Evolutionary conservation across 2,113 vertebrate species (phyloP).

Genomic region (Aptenodytes patagonicus): DNA sequence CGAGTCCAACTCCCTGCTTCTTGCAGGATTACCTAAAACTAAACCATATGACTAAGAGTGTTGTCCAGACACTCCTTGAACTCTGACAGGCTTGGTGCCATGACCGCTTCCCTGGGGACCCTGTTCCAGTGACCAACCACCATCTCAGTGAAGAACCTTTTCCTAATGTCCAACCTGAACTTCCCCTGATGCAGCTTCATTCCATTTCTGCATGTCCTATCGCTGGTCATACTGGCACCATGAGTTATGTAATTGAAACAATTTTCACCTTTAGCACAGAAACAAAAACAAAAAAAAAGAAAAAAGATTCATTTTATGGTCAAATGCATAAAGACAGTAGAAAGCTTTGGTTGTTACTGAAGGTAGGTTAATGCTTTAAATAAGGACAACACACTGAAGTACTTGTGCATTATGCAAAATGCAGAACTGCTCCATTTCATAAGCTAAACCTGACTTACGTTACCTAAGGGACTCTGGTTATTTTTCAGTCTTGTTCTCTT

Average conservation of each 20-base stretch:
- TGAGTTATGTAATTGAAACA: not conserved
- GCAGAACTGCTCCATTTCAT: not conserved
- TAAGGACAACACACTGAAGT: not conserved
- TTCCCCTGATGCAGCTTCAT: not conserved
- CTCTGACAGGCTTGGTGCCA: not conserved
- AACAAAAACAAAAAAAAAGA: not conserved
- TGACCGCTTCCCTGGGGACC: not conserved
- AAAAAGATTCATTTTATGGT: not conserved
- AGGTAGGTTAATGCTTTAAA: not conserved
- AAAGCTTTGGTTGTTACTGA: not conserved
- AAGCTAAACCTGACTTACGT: not conserved
- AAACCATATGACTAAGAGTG: not conserved
- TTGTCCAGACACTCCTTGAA: not conserved
- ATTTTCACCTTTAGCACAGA: not conserved
- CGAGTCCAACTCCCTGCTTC: not conserved
- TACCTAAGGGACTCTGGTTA: not conserved
- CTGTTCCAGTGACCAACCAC: fast-evolving
- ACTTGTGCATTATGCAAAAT: not conserved
- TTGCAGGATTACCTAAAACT: not conserved
- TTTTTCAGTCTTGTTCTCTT: not conserved
- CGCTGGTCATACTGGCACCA: fast-evolving
- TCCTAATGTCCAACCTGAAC: not conserved
- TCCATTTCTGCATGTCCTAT: not conserved
- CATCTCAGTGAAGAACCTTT: not conserved
- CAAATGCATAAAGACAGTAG: not conserved